phyloP scores from a whole-genome alignment of 2,888 invertebrate genomes.

The Sarcophaga caerulescens region DNA sequence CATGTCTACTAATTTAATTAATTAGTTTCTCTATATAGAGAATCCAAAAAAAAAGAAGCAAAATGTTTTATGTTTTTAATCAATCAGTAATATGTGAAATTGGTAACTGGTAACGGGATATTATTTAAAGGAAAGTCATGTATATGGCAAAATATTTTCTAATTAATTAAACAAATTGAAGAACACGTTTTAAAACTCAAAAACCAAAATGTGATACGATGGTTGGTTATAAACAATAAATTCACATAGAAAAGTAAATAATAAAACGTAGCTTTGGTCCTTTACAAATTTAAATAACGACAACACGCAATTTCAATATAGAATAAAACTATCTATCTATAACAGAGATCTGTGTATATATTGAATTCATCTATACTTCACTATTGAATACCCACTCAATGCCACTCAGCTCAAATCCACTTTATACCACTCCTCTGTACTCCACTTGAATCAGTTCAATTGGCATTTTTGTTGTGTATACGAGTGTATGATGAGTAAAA shows the following conservation, averaged over 20 bases:
- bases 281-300: conserved; percentile 34
- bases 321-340: conserved; percentile 44
- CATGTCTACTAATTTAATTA: conserved; percentile 58
- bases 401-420: conserved; percentile 4
- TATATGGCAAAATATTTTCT: conserved; percentile 55
- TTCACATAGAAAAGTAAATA: background rate
- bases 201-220: conserved; percentile 11
- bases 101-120: background rate
- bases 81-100: conserved; percentile 46
- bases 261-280: background rate
- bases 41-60: conserved; percentile 9
- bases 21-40: conserved; percentile 40
- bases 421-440: background rate
- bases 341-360: conserved; percentile 13
- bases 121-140: background rate
- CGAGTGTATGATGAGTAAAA: conserved; percentile 6
- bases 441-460: conserved; percentile 22
- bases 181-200: conserved; percentile 33
- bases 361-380: background rate
- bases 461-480: background rate
- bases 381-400: conserved; percentile 20
- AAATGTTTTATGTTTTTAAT: conserved; percentile 51
- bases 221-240: background rate
- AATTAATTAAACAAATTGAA: conserved; percentile 67
- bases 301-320: conserved; percentile 60